phyloP scores from a whole-genome alignment of 2,797 vertebrate genomes.

The Smutsia temminckii region DNA sequence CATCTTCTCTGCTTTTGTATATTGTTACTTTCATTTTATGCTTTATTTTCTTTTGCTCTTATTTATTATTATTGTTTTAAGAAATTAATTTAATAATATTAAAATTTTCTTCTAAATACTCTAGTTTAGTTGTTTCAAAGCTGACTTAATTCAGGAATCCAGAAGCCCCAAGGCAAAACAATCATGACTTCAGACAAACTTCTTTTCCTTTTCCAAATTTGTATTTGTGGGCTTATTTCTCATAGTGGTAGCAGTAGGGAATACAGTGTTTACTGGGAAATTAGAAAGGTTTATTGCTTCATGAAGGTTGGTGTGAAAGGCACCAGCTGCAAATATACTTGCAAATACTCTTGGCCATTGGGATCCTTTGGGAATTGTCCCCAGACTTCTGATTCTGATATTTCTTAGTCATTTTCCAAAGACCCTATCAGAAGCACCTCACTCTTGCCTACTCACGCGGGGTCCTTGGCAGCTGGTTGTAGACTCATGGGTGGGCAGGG shows the following conservation, averaged over 20 bases:
- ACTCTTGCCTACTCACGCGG: not conserved
- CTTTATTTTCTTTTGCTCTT: conserved; percentile 43
- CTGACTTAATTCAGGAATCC: not conserved
- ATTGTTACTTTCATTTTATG: not conserved
- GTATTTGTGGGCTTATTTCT: not conserved
- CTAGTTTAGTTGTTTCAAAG: not conserved
- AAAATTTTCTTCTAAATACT: not conserved
- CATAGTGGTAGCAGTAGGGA: too few species aligned
- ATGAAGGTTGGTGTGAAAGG: not conserved
- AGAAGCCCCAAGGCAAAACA: not conserved
- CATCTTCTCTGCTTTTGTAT: not conserved
- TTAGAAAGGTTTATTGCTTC: not conserved
- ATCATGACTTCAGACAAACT: not conserved
- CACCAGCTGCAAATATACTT: not conserved
- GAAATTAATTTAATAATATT: not conserved
- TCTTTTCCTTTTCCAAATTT: conserved; percentile 5
- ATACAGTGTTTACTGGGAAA: not conserved
- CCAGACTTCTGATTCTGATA: not conserved
- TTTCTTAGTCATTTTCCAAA: not conserved
- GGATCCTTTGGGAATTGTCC: not conserved
- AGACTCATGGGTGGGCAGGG: not conserved
- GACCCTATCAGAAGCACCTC: not conserved
- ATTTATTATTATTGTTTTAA: conserved; percentile 2
- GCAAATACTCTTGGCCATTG: not conserved
- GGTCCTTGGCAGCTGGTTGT: not conserved